Conservation (phyloP, 1,140 invertebrate genomes). For the Whitmania pigra region DNA sequence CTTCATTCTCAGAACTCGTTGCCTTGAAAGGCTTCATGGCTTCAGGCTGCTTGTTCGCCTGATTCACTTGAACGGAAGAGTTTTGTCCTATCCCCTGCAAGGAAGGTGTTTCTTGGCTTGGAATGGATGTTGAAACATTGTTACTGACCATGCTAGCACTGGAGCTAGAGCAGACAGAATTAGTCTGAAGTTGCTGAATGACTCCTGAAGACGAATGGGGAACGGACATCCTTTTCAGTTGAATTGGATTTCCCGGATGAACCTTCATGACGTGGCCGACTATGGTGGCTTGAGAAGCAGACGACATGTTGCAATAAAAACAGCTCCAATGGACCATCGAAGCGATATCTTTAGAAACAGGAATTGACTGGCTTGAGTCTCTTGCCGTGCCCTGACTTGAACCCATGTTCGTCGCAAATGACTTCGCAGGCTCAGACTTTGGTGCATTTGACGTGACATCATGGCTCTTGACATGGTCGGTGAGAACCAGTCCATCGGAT, state of each 20-base stretch:
- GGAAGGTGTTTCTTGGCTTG: not conserved
- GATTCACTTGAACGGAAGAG: not conserved
- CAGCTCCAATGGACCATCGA: conserved; percentile 15
- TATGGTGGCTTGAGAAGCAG: conserved; percentile 13
- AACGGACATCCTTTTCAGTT: conserved; percentile 12
- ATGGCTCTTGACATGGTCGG: not conserved
- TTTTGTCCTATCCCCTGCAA: not conserved
- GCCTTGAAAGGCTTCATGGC: not conserved
- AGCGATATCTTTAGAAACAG: not conserved
- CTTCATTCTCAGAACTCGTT: not conserved
- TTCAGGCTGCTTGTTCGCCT: not conserved
- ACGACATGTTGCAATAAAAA: conserved; percentile 17
- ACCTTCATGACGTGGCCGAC: conserved; percentile 18
- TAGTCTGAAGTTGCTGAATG: not conserved
- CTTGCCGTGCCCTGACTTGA: not conserved
- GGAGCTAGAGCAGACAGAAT: not conserved
- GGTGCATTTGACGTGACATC: not conserved
- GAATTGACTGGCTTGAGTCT: not conserved
- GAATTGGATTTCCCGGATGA: conserved; percentile 17
- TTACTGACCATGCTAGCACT: not conserved
- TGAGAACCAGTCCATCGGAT: not conserved
- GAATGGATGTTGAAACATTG: not conserved
- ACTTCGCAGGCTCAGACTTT: too few species aligned
- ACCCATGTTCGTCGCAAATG: too few species aligned
- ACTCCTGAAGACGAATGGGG: not conserved